Conservation (phyloP, 2,888 invertebrate species). For the Piscicola geometra region DNA sequence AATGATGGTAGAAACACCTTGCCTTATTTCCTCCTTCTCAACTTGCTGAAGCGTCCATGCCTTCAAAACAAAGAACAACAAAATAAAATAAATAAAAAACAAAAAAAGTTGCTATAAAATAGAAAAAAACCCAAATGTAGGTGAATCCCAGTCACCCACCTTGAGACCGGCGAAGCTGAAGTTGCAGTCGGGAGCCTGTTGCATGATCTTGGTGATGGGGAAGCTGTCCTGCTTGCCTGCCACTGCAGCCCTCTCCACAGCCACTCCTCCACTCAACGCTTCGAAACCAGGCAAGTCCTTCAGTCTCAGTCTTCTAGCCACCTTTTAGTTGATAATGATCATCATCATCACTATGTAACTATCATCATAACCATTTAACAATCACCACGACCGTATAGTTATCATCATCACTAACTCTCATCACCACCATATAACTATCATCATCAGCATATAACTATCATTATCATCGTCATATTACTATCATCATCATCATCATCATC, state of each 20-base stretch:
- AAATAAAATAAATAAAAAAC: no score
- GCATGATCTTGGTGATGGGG: slow-evolving; percentile 53
- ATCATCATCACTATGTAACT: not conserved
- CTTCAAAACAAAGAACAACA: not conserved
- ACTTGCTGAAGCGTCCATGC: slow-evolving; percentile 45
- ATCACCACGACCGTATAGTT: no score
- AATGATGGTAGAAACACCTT: slow-evolving; percentile 17
- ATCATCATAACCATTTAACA: no score
- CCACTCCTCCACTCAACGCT: slow-evolving; percentile 74
- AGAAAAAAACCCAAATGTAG: no score
- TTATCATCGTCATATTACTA: no score
- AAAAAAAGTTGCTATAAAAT: no score
- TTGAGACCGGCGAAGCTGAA: slow-evolving; percentile 78
- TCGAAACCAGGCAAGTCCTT: slow-evolving; percentile 70
- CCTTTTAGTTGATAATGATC: slow-evolving; percentile 55
- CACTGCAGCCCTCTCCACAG: slow-evolving; percentile 76
- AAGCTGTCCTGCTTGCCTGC: slow-evolving; percentile 58
- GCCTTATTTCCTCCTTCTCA: slow-evolving; percentile 34
- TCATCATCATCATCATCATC: no score
- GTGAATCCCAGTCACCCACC: no score
- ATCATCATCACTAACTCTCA: no score
- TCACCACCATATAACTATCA: no score
- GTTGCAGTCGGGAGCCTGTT: slow-evolving; percentile 70
- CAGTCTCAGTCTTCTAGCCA: slow-evolving; percentile 76
- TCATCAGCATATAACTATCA: no score